These are phyloP conservation scores for Enoplosus armatus DNA, from an alignment of 2,797 vertebrate genomes.

Conservation along the genomic window DNA sequence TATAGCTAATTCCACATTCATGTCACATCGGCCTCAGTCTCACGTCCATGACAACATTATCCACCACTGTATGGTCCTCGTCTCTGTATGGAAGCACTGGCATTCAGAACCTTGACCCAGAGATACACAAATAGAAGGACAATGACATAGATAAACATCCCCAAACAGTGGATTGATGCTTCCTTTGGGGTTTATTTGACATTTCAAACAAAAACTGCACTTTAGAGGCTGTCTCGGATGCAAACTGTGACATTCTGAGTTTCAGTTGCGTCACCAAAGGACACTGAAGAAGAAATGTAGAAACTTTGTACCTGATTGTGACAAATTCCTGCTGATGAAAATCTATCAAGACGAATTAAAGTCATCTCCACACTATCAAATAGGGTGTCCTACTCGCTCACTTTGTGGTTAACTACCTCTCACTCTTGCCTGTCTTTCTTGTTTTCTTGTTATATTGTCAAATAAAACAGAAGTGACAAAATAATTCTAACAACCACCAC, in stretches of 20 bases:
- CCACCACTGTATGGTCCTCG: slow-evolving; percentile 5
- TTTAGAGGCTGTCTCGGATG: slow-evolving; percentile 52
- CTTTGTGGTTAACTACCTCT: background rate
- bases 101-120: slow-evolving; percentile 55
- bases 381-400: background rate
- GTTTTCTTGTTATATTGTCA: slow-evolving; percentile 3
- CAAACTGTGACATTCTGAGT: slow-evolving; percentile 63
- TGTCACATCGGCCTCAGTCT: slow-evolving; percentile 66
- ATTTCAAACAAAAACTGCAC: slow-evolving; percentile 60
- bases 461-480: slow-evolving; percentile 24
- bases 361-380: background rate
- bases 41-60: slow-evolving; percentile 67
- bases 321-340: slow-evolving; percentile 6
- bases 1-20: slow-evolving; percentile 67
- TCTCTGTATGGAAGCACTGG: slow-evolving; percentile 11
- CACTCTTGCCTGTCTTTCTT: background rate
- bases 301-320: slow-evolving; percentile 16
- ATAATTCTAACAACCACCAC: slow-evolving; percentile 40
- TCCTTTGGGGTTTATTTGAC: slow-evolving; percentile 57
- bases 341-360: background rate
- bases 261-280: slow-evolving; percentile 35
- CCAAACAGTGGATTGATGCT: slow-evolving; percentile 30
- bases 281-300: slow-evolving; percentile 22
- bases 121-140: slow-evolving; percentile 54
- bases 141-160: slow-evolving; percentile 59